A percentile compares a stretch with the other conserved stretches of the same genome.
phyloP scores from a whole-genome alignment of 2,113 vertebrate species.

The Calidris pygmaea region DNA sequence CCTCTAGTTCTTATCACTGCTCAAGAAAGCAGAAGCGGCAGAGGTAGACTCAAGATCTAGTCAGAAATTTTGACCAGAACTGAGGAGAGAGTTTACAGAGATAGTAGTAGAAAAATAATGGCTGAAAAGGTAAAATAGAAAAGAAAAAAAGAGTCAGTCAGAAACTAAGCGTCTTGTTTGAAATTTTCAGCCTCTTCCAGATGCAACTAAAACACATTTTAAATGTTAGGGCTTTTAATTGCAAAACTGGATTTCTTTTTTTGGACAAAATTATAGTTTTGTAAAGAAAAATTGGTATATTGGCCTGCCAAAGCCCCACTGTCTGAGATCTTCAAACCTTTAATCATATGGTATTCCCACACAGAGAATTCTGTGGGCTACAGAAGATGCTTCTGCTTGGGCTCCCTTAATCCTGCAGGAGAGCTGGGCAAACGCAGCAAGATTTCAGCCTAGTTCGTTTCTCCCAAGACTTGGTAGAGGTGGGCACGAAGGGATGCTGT shows the following conservation, averaged over 20 bases:
- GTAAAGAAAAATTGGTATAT: background rate
- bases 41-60: background rate
- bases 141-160: background rate
- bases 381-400: background rate
- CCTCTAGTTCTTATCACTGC: background rate
- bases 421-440: background rate
- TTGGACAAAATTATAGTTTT: slow-evolving; percentile 22
- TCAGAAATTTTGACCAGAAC: background rate
- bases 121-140: background rate
- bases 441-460: background rate
- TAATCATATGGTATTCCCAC: background rate
- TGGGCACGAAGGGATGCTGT: background rate
- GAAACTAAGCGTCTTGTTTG: background rate
- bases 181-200: background rate
- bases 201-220: background rate
- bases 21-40: background rate
- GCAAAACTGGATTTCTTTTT: background rate
- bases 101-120: background rate
- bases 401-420: background rate
- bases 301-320: background rate
- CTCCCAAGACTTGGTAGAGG: background rate
- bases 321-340: background rate
- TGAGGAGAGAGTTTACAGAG: background rate
- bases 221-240: background rate
- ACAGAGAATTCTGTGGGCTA: background rate